Conservation (phyloP, 2,888 invertebrate species). For the Dorcus hopei region DNA sequence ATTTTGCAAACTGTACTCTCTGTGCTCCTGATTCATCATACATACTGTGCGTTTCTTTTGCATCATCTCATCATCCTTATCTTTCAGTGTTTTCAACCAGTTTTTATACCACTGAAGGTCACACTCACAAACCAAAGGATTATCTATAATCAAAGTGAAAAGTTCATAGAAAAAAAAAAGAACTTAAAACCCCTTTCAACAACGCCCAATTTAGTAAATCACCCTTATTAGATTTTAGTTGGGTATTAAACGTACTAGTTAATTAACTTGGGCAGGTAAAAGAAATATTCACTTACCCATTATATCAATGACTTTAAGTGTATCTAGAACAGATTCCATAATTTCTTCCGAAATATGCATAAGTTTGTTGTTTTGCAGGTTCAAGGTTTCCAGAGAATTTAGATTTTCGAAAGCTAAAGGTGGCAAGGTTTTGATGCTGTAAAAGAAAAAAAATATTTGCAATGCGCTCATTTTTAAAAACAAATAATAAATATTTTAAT, state of each 20-base stretch:
- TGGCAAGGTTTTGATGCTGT: constrained; percentile 77
- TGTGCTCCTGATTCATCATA: constrained; percentile 75
- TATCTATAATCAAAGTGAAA: constrained; percentile 59
- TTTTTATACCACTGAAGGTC: constrained; percentile 85
- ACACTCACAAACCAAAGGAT: constrained; percentile 84
- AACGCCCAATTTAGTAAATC: too few species aligned
- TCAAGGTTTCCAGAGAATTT: constrained; percentile 84
- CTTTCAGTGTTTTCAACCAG: constrained; percentile 73
- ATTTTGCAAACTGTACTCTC: constrained; percentile 78
- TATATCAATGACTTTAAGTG: constrained; percentile 80
- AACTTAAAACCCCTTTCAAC: too few species aligned
- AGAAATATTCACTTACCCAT: constrained; percentile 63
- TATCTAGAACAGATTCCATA: constrained; percentile 85
- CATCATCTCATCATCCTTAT: constrained; percentile 85
- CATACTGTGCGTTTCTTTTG: constrained; percentile 82
- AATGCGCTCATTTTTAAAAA: too few species aligned
- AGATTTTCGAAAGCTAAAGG: constrained; percentile 84
- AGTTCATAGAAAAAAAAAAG: too few species aligned
- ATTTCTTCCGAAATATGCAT: constrained; percentile 81
- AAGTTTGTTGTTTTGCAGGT: constrained; percentile 84
- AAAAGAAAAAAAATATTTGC: constrained; percentile 25
- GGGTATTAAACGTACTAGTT: too few species aligned
- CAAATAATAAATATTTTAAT: not conserved
- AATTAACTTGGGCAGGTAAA: too few species aligned
- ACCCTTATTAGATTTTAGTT: too few species aligned